These are phyloP conservation scores for Lucilia cuprina DNA, from an alignment of 1,140 invertebrate genomes.

Conservation along the genomic window DNA sequence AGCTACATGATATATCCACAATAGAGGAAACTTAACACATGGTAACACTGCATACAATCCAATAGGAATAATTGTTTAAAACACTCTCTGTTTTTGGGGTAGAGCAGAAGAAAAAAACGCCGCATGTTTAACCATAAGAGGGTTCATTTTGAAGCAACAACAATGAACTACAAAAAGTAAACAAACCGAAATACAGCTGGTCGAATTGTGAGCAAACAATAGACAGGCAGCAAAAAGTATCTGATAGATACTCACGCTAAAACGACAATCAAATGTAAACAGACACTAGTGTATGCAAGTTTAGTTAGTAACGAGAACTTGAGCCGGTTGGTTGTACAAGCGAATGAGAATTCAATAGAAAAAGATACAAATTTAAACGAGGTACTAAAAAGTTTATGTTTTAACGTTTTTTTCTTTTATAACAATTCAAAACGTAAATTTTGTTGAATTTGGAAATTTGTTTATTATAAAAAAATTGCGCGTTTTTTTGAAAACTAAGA, in stretches of 20 bases:
- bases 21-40: too few species aligned
- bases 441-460: neutral
- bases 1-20: too few species aligned
- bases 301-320: slow-evolving; percentile 34
- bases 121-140: neutral
- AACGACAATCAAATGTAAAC: neutral
- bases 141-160: neutral
- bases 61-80: too few species aligned
- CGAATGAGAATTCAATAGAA: neutral
- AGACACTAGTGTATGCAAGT: neutral
- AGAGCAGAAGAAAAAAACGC: neutral
- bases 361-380: neutral
- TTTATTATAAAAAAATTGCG: neutral
- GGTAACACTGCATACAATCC: too few species aligned
- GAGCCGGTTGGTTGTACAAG: slow-evolving; percentile 26
- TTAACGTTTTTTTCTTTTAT: neutral
- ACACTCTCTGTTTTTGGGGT: too few species aligned
- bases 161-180: slow-evolving; percentile 19
- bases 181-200: slow-evolving; percentile 18
- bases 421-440: neutral
- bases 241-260: slow-evolving; percentile 6
- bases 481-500: neutral
- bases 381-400: neutral
- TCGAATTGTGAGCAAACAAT: neutral
- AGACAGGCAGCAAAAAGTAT: slow-evolving; percentile 17